A percentile compares a stretch with the other conserved stretches of the same genome.
Conservation (phyloP, 2,888 invertebrate genomes). For the Drosophila leonis region DNA sequence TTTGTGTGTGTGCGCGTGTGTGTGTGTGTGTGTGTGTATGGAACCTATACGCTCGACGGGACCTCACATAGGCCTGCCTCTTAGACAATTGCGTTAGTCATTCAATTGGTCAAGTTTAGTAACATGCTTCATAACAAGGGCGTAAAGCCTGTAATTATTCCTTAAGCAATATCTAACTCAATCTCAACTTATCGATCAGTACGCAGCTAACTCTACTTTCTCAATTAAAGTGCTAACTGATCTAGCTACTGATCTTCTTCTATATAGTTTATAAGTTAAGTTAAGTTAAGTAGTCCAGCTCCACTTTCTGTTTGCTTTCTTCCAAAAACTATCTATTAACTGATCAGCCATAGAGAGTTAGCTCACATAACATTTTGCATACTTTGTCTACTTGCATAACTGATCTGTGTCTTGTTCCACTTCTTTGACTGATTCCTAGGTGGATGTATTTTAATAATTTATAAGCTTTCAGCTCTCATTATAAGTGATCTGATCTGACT, state of each 20-base stretch:
- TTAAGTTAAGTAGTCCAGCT: no score
- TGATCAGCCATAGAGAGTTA: neutral
- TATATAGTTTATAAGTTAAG: neutral
- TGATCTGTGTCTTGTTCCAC: neutral
- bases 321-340: neutral
- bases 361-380: neutral
- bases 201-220: neutral
- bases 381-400: neutral
- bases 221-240: neutral
- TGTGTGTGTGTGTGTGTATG: neutral
- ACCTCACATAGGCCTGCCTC: neutral
- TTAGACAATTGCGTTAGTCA: conserved; percentile 21
- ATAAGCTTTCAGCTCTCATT: neutral
- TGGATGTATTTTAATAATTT: neutral
- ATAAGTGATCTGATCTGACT: neutral
- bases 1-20: conserved; percentile 8
- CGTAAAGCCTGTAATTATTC: neutral
- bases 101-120: conserved; percentile 22
- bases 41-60: neutral
- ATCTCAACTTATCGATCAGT: neutral
- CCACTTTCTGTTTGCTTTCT: neutral
- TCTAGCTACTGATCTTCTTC: neutral
- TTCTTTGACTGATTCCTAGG: neutral
- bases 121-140: conserved; percentile 29
- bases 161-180: neutral